Evolutionary conservation across 1,140 invertebrate genomes (phyloP), one percentile per base, ranked within the genome.

Genomic region (Tetraneura akinire): DNA sequence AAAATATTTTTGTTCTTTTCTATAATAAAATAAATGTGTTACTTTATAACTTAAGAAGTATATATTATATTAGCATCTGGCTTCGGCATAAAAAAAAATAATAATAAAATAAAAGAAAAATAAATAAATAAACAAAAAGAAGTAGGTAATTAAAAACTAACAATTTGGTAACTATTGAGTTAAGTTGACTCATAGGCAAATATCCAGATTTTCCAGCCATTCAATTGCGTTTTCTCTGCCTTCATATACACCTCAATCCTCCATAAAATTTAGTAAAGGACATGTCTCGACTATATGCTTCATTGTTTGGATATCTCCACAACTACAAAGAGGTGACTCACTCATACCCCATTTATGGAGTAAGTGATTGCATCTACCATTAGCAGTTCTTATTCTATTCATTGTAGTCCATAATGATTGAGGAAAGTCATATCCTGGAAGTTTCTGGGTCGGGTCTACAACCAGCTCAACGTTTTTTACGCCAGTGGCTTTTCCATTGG

Each of bases 251-350:
- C 53, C 73, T 42, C 47, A 76, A 18, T 51, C 47, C 51, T n/a
- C 47, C 49, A 21, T 47, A n/a, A 51, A 23, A 76, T 76, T 32
- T 47, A 18, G 47, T 49, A 53, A 53, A 32, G 73, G 73, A 37
- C 73, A 76, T 4, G 47, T 55, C 53, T 49, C 45, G 1, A 76
- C 73, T 53, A 76, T 76, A 76, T 55, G 49, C 23, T 14, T 49
- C 26, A 49, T 76, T 55, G 47, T 49, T 60, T 76, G 73, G 47
- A 53, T 55, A 53, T 49, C 73, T 42, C 73, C 73, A 76, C 73
- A 76, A 37, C 32, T 26, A 76, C 73, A 76, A 53, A 55, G 32
- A 51, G 71, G n/a, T 53, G 23, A 53, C 51, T 76, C 71, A 51
- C 29, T n/a, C 51, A 51, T 76, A 49, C 71, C 49, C 71, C 71